phyloP scores from a whole-genome alignment of 92 coral and sea anemone species.

The Bergia puertoricense region DNA sequence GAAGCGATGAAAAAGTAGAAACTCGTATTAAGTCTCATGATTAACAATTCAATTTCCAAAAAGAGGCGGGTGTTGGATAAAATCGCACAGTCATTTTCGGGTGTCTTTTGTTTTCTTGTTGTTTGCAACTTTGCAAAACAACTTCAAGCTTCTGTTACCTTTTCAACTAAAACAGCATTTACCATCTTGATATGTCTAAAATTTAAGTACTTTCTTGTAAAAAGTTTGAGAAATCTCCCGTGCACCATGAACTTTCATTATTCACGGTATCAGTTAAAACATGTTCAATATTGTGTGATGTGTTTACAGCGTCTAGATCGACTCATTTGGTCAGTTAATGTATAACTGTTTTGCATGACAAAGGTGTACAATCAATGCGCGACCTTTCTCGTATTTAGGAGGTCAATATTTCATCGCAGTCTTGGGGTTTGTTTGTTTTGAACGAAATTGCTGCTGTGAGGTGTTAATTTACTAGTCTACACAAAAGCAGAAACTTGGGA shows the following conservation, averaged over 20 bases:
- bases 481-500: not conserved
- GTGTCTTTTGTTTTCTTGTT: constrained; percentile 28
- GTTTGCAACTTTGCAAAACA: constrained; percentile 14
- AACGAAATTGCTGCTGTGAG: constrained; percentile 26
- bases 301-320: constrained; percentile 18
- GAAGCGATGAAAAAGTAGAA: constrained; percentile 45
- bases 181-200: not conserved
- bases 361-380: constrained; percentile 18
- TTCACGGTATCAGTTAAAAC: constrained; percentile 20
- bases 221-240: constrained; percentile 34
- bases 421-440: constrained; percentile 24
- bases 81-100: constrained; percentile 19
- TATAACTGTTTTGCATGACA: constrained; percentile 37
- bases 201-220: not conserved
- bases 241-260: constrained; percentile 31
- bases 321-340: constrained; percentile 34
- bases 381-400: not conserved
- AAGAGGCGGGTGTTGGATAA: constrained; percentile 25
- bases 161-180: not conserved
- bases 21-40: constrained; percentile 1
- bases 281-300: not conserved
- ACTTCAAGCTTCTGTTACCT: not conserved
- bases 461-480: constrained; percentile 16
- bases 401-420: constrained; percentile 28
- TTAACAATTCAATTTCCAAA: constrained; percentile 11